Conservation (phyloP, 2,797 vertebrate genomes). For the Enteromius anoplus region DNA sequence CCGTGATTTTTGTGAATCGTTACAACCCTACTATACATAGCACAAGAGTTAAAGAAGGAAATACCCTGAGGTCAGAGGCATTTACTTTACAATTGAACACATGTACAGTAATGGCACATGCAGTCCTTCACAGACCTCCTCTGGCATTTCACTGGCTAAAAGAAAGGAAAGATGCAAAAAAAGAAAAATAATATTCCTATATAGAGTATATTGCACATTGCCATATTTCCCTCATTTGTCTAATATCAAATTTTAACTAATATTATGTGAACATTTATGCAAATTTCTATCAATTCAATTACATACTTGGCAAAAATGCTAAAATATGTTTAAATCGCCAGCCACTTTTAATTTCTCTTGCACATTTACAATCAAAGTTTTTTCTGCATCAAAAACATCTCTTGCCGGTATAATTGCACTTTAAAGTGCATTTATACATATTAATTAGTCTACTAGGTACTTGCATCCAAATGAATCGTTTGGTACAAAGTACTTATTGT, state of each 20-base stretch:
- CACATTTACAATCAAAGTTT: neutral
- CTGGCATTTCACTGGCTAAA: neutral
- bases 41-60: constrained; percentile 26
- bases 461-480: neutral
- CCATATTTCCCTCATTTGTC: neutral
- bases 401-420: neutral
- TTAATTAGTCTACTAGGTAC: neutral
- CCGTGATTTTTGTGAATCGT: no score
- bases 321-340: neutral
- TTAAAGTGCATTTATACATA: neutral
- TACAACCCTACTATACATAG: neutral
- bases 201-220: neutral
- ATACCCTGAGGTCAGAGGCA: neutral
- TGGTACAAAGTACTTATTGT: no score
- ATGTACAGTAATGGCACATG: neutral
- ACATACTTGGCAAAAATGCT: neutral
- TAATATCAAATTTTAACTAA: neutral
- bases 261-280: neutral
- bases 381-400: neutral
- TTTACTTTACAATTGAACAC: neutral
- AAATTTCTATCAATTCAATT: neutral
- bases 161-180: neutral
- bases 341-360: neutral
- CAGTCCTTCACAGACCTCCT: neutral
- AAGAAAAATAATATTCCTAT: neutral